Evolutionary conservation across 2,113 vertebrate genomes (phyloP).

Genomic region (Ptychochromis oligacanthus): DNA sequence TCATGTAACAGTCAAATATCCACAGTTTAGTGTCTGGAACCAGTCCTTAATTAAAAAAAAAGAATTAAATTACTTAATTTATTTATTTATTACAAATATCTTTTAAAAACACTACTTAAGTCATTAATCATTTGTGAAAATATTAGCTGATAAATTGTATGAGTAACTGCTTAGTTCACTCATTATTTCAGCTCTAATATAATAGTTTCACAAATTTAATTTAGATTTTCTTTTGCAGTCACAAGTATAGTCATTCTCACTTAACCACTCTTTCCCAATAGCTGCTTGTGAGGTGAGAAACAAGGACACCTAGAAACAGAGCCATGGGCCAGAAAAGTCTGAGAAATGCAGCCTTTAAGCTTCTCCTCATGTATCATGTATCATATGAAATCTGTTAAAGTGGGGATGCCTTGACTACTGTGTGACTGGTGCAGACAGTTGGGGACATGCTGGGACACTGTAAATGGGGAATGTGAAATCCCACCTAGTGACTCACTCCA

Average conservation of each 20-base stretch:
- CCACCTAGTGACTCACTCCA: constrained; percentile 64
- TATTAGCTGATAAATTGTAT: too few relatives aligned
- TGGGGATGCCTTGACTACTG: constrained; percentile 9
- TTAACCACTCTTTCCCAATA: constrained; percentile 2
- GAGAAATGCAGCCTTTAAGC: not conserved
- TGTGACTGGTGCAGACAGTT: constrained; percentile 51
- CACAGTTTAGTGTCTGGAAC: too few relatives aligned
- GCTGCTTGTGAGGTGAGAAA: not conserved
- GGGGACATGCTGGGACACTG: constrained; percentile 55
- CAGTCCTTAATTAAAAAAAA: too few relatives aligned
- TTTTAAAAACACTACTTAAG: too few relatives aligned
- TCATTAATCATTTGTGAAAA: too few relatives aligned
- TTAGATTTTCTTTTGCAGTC: not conserved
- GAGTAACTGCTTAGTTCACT: not conserved
- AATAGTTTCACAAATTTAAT: not conserved
- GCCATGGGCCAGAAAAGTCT: constrained; percentile 25
- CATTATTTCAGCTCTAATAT: not conserved
- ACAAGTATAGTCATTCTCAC: not conserved
- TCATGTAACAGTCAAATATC: too few relatives aligned
- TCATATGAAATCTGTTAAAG: constrained; percentile 42
- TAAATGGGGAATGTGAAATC: constrained; percentile 76
- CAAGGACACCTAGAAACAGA: not conserved
- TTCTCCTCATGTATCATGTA: constrained; percentile 45
- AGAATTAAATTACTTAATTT: too few relatives aligned
- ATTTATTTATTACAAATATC: not conserved